phyloP scores from a whole-genome alignment of 2,888 invertebrate species.

The Leptarthrus brevirostris region DNA sequence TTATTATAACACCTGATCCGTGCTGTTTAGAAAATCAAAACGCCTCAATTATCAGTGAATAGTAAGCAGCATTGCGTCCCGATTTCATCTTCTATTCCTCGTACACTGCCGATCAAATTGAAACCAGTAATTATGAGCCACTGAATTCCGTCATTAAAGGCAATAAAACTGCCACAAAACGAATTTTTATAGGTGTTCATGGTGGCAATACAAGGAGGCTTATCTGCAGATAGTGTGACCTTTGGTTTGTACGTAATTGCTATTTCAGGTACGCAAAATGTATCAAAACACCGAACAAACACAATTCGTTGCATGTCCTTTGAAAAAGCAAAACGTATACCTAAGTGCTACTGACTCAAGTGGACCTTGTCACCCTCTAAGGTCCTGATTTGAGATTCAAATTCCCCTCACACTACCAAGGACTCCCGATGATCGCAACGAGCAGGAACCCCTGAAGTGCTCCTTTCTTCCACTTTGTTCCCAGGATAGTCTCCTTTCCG shows the following conservation, averaged over 20 bases:
- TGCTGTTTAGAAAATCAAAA: conserved; percentile 44
- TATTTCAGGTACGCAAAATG: neutral
- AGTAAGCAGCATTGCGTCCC: conserved; percentile 27
- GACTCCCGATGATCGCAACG: neutral
- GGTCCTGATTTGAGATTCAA: conserved; percentile 35
- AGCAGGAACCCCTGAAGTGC: conserved; percentile 13
- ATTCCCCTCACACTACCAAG: conserved; percentile 5
- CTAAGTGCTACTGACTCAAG: neutral
- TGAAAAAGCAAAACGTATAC: neutral
- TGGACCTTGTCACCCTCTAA: conserved; percentile 29
- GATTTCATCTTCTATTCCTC: conserved; percentile 34
- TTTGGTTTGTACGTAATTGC: neutral
- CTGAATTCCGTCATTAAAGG: conserved; percentile 26
- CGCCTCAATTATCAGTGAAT: conserved; percentile 50
- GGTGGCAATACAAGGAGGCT: neutral
- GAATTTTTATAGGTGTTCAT: neutral
- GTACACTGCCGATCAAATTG: conserved; percentile 1
- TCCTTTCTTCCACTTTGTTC: conserved; percentile 2
- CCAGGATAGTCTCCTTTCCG: neutral
- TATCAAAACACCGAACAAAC: neutral
- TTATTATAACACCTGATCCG: conserved; percentile 50
- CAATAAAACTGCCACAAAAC: conserved; percentile 30
- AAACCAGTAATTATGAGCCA: conserved; percentile 19
- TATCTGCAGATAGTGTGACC: conserved; percentile 7
- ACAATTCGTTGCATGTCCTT: neutral